Base-by-base conservation (phyloP, 2,113 vertebrate genomes). In the Suricata suricatta region DNA sequence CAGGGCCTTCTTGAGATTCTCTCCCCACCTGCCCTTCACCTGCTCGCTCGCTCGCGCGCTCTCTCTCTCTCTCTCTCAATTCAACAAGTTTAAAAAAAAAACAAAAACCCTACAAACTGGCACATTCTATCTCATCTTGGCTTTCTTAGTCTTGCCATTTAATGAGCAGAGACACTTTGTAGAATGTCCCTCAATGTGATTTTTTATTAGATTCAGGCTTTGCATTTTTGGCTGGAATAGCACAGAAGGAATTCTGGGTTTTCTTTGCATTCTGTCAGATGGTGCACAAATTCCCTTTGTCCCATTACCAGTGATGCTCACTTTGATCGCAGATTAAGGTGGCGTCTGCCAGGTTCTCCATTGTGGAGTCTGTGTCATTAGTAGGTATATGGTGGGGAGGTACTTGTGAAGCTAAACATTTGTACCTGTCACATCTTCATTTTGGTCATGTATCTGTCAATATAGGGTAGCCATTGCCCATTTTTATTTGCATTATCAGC, bases 241-340 rank as follows among this genome's bases (percentile, higher is more conserved):
- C 31, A 21, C 66, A 54, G 57, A 29, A 85, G 52, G 35, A 21
- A 4, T 21, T 16, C 44, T 31, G 21, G 35, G 19, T 29, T 23
- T 13, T 52, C 14, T 25, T 16, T 74, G 66, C 31, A 1, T 68
- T 9, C 13, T 54, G 5, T 77, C 8, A 4, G 14, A 21, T 6
- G 47, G 31, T 4, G 4, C 38, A 57, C 4, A 16, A 7, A 27
- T 82, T 90, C 27, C 7, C 1, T 47, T 13, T 29, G 85, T 93
- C 95, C 11, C 1, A 0, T 77, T 31, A 5, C 7, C 3, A 2
- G 23, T 23, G n/a, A 19, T 12, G 31, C 3, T 52, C 16, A 2
- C 74, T 63, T 19, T 21, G 57, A 3, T 79, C 47, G 4, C 5
- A 44, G 60, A 31, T 66, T 13, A 63, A 60, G 71, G n/a, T 81